phyloP scores from a whole-genome alignment of 2,888 invertebrate species.

The Clitarchus hookeri region DNA sequence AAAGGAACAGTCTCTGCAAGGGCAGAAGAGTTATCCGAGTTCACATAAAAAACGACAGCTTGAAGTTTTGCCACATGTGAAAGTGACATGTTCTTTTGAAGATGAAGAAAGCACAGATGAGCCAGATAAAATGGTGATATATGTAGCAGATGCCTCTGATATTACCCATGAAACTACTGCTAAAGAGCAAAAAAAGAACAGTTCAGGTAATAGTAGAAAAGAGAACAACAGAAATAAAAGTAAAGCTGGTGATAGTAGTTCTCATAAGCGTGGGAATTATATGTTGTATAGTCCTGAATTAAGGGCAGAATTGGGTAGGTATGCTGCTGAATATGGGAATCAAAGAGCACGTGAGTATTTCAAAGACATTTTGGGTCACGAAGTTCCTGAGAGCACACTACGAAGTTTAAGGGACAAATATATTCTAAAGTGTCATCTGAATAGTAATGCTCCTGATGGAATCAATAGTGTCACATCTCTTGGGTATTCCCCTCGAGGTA shows the following conservation, averaged over 20 bases:
- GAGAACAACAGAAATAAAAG: not conserved
- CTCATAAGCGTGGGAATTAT: conserved; percentile 45
- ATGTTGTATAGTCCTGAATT: conserved; percentile 47
- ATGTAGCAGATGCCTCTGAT: not conserved
- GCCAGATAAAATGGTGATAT: conserved; percentile 11
- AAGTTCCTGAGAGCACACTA: conserved; percentile 48
- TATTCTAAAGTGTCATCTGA: conserved; percentile 40
- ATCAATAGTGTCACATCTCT: conserved; percentile 45
- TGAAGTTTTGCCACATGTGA: not conserved
- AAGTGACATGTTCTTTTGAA: conserved; percentile 3
- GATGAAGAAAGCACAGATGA: conserved; percentile 23
- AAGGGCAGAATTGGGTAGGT: conserved; percentile 46
- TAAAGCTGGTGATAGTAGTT: conserved; percentile 18
- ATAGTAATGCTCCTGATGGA: not conserved
- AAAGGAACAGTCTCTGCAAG: not conserved
- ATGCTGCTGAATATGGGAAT: conserved; percentile 48
- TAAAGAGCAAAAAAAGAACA: conserved; percentile 17
- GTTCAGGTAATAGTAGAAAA: not conserved
- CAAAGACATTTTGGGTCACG: conserved; percentile 44
- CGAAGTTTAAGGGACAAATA: conserved; percentile 48
- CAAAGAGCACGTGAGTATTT: conserved; percentile 46
- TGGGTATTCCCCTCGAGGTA: conserved; percentile 47
- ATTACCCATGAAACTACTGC: conserved; percentile 10
- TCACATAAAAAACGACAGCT: not conserved
- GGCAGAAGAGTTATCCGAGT: not conserved